Conservation (phyloP, 1,140 invertebrate genomes). For the Oncopodura yosiiana region DNA sequence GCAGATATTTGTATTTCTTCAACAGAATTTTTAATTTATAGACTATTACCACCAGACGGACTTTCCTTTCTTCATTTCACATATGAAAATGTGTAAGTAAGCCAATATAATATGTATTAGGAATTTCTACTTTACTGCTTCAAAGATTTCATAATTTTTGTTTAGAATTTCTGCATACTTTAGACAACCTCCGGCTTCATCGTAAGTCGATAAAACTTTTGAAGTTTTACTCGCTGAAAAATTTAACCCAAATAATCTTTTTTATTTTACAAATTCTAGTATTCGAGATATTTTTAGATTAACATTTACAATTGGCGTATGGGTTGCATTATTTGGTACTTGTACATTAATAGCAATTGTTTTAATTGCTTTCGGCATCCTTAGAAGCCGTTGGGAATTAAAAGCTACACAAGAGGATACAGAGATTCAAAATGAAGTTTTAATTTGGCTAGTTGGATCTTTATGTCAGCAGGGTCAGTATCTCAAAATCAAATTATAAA, state of each 20-base stretch:
- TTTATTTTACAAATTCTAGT: not conserved
- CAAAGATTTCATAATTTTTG: not conserved
- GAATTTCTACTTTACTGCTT: not conserved
- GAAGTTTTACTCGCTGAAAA: not conserved
- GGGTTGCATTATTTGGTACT: conserved; percentile 8
- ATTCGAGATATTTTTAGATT: conserved; percentile 4
- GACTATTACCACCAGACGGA: not conserved
- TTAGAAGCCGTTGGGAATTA: too few relatives aligned
- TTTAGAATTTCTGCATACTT: conserved; percentile 13
- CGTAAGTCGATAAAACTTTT: not conserved
- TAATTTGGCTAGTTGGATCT: conserved; percentile 13
- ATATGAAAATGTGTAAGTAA: conserved; percentile 8
- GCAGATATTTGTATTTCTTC: conserved; percentile 10
- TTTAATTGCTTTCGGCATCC: not conserved
- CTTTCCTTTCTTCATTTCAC: conserved; percentile 10
- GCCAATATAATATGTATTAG: not conserved
- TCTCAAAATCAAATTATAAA: too few relatives aligned
- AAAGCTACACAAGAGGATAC: too few relatives aligned
- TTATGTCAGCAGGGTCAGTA: conserved; percentile 28
- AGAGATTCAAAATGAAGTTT: conserved; percentile 8
- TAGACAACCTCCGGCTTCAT: conserved; percentile 8
- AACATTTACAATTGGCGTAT: not conserved
- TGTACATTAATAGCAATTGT: not conserved
- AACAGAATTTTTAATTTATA: conserved; percentile 8
- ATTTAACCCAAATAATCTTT: not conserved